Base-by-base conservation (phyloP, 2,113 vertebrate species). In the Nannospalax galili region DNA sequence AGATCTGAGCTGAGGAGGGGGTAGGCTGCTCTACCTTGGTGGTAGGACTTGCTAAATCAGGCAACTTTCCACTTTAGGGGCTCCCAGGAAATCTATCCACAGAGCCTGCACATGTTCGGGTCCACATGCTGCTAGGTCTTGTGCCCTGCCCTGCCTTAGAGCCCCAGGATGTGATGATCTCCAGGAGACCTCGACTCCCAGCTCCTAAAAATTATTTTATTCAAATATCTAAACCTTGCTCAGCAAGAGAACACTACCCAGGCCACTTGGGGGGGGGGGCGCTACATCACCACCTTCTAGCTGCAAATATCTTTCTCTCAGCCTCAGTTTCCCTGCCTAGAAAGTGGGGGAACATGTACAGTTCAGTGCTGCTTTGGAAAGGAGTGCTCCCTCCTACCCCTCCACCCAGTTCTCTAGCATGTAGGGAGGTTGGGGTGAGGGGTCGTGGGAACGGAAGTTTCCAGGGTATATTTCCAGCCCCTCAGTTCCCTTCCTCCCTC, bases 401-500 rank as follows among this genome's bases (percentile, higher is more conserved):
- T 67, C 74, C 37, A 74, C 42, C 15, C 94, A 42, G 62, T 28
- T 82, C 77, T 78, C 82, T 74, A 91, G 96, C 62, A 74, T 24
- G 32, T 67, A 94, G 67, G 74, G 93, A 93, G 85, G 89, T 95
- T 82, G 32, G 96, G 95, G 74, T 90, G 40, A 95, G 79, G 86
- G 97, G 88, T 94, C 97, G 7, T 98, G 97, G 95, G 97, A 98
- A 97, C 84, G 96, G 97, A 98, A 97, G 95, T 95, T 84, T 73
- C 91, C 75, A 92, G 89, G 72, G 93, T 94, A 88, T 94, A 90
- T 93, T 96, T 97, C 88, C 85, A 97, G 77, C 70, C 80, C 77
- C 42, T 95, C 80, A 81, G 70, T 32, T 86, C 92, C 42, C 73
- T 97, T 72, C 89, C 80, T 95, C 74, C 92, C 84, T 96, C 40